Conservation (phyloP, 2,797 vertebrate species). For the Phoxinus dragarum region DNA sequence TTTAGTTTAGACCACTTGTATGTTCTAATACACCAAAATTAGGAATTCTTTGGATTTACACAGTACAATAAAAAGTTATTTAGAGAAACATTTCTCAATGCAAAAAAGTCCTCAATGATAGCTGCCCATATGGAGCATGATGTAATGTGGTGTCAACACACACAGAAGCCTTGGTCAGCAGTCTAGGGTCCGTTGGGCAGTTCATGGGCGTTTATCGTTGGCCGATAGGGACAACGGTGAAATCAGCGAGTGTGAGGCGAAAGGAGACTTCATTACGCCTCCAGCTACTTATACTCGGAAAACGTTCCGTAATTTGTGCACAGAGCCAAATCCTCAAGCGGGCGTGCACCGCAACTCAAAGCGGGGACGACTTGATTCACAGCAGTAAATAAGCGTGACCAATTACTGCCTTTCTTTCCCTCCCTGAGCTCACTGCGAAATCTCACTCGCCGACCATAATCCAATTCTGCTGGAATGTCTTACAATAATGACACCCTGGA, state of each 20-base stretch:
- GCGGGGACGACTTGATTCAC: constrained; percentile 58
- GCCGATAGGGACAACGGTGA: constrained; percentile 57
- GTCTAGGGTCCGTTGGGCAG: constrained; percentile 36
- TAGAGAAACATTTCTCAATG: neutral
- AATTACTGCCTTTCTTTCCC: constrained; percentile 69
- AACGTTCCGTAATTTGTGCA: constrained; percentile 63
- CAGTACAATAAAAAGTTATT: neutral
- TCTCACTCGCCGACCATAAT: constrained; percentile 66
- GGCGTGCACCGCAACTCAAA: constrained; percentile 55
- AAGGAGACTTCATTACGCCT: constrained; percentile 64
- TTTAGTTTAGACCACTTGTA: neutral
- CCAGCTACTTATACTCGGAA: constrained; percentile 59
- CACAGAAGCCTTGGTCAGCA: constrained; percentile 20
- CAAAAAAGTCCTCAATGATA: neutral
- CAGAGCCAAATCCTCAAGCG: constrained; percentile 62
- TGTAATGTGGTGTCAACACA: constrained; percentile 29
- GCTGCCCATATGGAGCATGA: neutral
- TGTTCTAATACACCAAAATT: constrained; percentile 55
- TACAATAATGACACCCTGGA: constrained; percentile 68
- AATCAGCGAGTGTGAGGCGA: constrained; percentile 44
- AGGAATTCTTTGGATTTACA: neutral
- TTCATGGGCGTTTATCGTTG: constrained; percentile 26
- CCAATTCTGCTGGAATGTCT: constrained; percentile 66
- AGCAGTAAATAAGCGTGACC: constrained; percentile 69
- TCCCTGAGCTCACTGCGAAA: constrained; percentile 34